Percentiles rank a stretch among this genome's conserved stretches.
Evolutionary conservation across 1,140 invertebrate genomes (phyloP).

Genomic region (Planococcus citri): DNA sequence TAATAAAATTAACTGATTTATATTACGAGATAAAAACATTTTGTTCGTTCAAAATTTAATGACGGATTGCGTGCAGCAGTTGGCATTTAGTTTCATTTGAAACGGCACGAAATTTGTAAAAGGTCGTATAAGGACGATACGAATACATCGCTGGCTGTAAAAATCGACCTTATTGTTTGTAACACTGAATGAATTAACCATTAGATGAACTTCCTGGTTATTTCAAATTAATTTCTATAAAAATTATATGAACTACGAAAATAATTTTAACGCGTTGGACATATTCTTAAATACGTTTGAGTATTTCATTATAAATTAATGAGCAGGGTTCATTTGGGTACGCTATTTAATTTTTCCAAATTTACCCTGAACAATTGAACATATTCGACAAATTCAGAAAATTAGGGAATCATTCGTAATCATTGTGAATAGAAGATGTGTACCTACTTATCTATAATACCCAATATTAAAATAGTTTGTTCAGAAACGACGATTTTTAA

Average conservation of each 20-base stretch:
- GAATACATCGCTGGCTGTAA: not conserved
- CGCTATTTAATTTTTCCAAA: too few species aligned
- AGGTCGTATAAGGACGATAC: constrained; percentile 6
- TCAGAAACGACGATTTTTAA: too few species aligned
- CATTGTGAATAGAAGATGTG: too few species aligned
- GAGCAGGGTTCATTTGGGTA: too few species aligned
- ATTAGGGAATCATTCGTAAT: too few species aligned
- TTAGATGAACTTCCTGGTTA: not conserved
- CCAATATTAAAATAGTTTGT: too few species aligned
- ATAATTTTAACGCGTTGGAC: too few species aligned
- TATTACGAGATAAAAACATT: not conserved
- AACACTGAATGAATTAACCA: not conserved
- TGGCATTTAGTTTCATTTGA: constrained; percentile 2
- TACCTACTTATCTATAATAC: too few species aligned
- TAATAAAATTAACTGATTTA: not conserved
- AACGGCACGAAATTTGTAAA: constrained; percentile 2
- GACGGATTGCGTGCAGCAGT: not conserved
- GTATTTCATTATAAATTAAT: too few species aligned
- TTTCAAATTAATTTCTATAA: not conserved
- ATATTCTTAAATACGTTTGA: too few species aligned
- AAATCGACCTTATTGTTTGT: constrained; percentile 1
- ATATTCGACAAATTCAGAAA: too few species aligned
- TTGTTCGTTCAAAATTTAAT: not conserved
- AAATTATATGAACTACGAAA: not conserved
- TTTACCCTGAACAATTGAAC: too few species aligned